A percentile compares a stretch with the other conserved stretches of the same genome.
phyloP scores from a whole-genome alignment of 2,888 invertebrate species.

The Tetragonula carbonaria region DNA sequence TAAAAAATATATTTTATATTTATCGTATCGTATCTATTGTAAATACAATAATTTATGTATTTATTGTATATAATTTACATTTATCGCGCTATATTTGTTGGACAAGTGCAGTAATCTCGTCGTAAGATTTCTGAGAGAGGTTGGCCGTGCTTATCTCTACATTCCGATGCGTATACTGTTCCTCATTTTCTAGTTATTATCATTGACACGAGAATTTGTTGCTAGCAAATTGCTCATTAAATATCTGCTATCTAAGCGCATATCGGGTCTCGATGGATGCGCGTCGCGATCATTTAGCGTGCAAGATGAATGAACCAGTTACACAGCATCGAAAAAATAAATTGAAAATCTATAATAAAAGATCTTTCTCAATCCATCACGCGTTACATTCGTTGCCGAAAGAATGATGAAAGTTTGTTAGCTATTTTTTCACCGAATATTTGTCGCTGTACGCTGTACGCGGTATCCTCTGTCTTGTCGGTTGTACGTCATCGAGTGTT shows the following conservation, averaged over 20 bases:
- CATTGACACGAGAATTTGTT: conserved; percentile 20
- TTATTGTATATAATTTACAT: too few species aligned
- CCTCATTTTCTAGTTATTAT: conserved; percentile 6
- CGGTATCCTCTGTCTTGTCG: conserved; percentile 16
- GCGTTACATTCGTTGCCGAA: conserved; percentile 5
- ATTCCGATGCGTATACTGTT: neutral
- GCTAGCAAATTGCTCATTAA: conserved; percentile 18
- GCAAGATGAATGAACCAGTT: neutral
- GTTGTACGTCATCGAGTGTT: conserved; percentile 21
- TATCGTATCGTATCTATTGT: too few species aligned
- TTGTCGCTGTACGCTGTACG: neutral
- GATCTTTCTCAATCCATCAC: conserved; percentile 11
- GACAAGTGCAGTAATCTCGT: too few species aligned
- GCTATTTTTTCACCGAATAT: conserved; percentile 8
- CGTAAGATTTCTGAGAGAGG: too few species aligned
- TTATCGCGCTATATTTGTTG: too few species aligned
- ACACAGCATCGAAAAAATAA: conserved; percentile 16
- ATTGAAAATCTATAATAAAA: conserved; percentile 27
- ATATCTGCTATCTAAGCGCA: conserved; percentile 24
- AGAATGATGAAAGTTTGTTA: conserved; percentile 19
- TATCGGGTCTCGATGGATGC: conserved; percentile 10
- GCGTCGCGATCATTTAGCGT: conserved; percentile 12
- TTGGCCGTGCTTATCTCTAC: conserved; percentile 4
- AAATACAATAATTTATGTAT: too few species aligned
- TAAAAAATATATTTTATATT: too few species aligned